Evolutionary conservation across 2,888 invertebrate species (phyloP).

Genomic region (Drosophila limbata): DNA sequence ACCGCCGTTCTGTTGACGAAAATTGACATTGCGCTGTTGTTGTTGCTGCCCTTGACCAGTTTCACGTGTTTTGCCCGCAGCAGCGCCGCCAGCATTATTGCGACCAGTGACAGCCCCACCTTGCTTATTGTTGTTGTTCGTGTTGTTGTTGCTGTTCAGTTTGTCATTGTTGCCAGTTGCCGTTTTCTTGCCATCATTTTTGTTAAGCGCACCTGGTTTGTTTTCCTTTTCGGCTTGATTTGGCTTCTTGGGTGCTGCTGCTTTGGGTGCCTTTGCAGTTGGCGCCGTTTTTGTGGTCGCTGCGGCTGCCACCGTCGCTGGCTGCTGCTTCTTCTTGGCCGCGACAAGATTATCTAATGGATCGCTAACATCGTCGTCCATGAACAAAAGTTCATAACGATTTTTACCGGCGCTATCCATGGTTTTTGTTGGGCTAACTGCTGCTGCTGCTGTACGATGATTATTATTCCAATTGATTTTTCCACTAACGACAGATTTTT

Average conservation of each 20-base stretch:
- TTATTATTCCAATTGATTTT: slow-evolving; percentile 59
- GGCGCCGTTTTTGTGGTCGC: slow-evolving; percentile 60
- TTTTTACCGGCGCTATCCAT: slow-evolving; percentile 85
- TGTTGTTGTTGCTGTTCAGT: slow-evolving; percentile 59
- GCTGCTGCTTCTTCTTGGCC: slow-evolving; percentile 83
- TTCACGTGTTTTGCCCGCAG: slow-evolving; percentile 73
- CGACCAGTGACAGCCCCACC: slow-evolving; percentile 71
- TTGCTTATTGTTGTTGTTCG: slow-evolving; percentile 71
- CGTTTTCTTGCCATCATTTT: slow-evolving; percentile 81
- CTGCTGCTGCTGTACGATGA: slow-evolving; percentile 46
- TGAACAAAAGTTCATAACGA: slow-evolving; percentile 85
- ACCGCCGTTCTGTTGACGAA: slow-evolving; percentile 82
- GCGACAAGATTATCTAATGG: slow-evolving; percentile 85
- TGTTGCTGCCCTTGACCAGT: slow-evolving; percentile 77
- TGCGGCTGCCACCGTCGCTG: slow-evolving; percentile 53
- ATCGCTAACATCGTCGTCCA: slow-evolving; percentile 85
- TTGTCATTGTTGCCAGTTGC: slow-evolving; percentile 37
- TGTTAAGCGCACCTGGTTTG: slow-evolving; percentile 84
- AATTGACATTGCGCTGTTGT: slow-evolving; percentile 76
- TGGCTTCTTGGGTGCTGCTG: slow-evolving; percentile 71
- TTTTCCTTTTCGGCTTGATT: slow-evolving; percentile 85
- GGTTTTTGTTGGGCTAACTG: slow-evolving; percentile 49
- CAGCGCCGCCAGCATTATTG: slow-evolving; percentile 38
- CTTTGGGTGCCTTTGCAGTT: slow-evolving; percentile 61
- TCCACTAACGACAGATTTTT: slow-evolving; percentile 57